These are phyloP conservation scores for Vanacampus margaritifer DNA, from an alignment of 2,113 vertebrate species.

Conservation along the genomic window DNA sequence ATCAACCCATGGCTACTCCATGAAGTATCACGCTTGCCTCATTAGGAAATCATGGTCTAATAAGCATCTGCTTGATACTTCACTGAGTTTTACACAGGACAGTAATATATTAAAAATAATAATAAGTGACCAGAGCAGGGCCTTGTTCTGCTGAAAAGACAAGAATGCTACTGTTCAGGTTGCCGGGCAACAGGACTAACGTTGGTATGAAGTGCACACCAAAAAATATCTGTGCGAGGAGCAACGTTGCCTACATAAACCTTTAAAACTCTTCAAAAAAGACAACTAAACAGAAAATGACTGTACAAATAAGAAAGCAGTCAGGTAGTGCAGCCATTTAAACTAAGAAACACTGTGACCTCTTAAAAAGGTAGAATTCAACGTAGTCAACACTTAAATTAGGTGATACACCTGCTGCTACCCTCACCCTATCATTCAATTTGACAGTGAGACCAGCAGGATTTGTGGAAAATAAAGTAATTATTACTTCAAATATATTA, in stretches of 20 bases:
- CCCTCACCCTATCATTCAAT: neutral
- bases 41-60: slow-evolving; percentile 17
- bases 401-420: neutral
- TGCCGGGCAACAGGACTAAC: slow-evolving; percentile 66
- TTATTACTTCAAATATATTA: neutral
- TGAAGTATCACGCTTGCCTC: neutral
- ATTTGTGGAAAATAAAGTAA: neutral
- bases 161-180: slow-evolving; percentile 52
- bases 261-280: neutral
- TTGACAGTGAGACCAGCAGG: neutral
- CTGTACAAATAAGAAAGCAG: slow-evolving; percentile 13
- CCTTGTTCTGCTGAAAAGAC: slow-evolving; percentile 47
- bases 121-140: slow-evolving; percentile 47
- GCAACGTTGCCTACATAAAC: slow-evolving; percentile 27
- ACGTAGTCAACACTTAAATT: neutral
- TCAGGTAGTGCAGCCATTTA: neutral
- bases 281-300: slow-evolving; percentile 19
- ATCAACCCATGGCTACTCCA: neutral
- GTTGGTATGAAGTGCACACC: slow-evolving; percentile 57
- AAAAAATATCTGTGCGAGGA: slow-evolving; percentile 41
- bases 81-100: slow-evolving; percentile 45
- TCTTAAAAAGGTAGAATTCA: too few relatives aligned
- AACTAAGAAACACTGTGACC: slow-evolving; percentile 2
- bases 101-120: slow-evolving; percentile 50
- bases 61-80: slow-evolving; percentile 41